A percentile compares a stretch with the other conserved stretches of the same genome.
Conservation (phyloP, 2,888 invertebrate species). For the Trissolcus japonicus region DNA sequence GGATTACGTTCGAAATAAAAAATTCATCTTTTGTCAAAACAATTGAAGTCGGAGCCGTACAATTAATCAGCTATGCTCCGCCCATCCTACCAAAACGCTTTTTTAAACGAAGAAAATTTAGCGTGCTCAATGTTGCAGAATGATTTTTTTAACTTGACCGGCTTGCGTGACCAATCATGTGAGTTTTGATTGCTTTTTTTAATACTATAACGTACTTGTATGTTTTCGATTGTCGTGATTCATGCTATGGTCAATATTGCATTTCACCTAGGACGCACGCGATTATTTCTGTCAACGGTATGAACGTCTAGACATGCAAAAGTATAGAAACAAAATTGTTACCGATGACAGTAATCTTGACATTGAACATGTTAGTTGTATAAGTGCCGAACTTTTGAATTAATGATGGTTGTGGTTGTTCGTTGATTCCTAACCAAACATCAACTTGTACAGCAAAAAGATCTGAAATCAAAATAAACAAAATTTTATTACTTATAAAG, state of each 20-base stretch:
- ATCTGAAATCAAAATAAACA: constrained; percentile 2
- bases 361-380: constrained; percentile 2
- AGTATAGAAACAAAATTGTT: constrained; percentile 9
- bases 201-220: constrained; percentile 11
- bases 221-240: constrained; percentile 33
- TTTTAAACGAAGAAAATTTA: constrained; percentile 20
- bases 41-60: neutral
- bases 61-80: constrained; percentile 6
- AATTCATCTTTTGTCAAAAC: neutral
- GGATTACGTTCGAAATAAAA: neutral
- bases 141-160: constrained; percentile 13
- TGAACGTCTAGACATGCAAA: constrained; percentile 19
- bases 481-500: neutral
- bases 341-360: constrained; percentile 6
- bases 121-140: constrained; percentile 17
- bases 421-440: too few species aligned
- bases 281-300: constrained; percentile 39
- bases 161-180: constrained; percentile 47
- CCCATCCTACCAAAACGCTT: constrained; percentile 6
- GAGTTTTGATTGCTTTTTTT: constrained; percentile 47
- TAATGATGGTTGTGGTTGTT: too few species aligned
- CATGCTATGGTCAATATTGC: constrained; percentile 33
- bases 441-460: neutral
- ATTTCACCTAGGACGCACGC: constrained; percentile 46
- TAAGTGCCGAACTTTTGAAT: too few species aligned